These are phyloP conservation scores for Aplodontia rufa DNA, from an alignment of 2,113 vertebrate genomes.

Conservation along the genomic window DNA sequence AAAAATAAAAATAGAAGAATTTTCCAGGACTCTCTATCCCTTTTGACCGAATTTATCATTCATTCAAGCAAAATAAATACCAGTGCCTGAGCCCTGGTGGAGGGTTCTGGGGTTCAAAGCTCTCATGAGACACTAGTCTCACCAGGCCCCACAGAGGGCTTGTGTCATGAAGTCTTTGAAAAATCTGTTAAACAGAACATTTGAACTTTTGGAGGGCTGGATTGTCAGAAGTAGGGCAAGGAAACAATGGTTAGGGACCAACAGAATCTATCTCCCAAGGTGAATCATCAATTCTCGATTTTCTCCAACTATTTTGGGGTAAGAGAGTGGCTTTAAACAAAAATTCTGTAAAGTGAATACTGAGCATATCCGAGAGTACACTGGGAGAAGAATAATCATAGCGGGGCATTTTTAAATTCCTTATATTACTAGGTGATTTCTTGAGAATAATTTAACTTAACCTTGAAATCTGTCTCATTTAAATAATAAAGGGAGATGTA, in stretches of 20 bases:
- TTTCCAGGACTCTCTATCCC: too few species aligned
- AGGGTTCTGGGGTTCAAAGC: too few species aligned
- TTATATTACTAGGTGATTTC: background rate
- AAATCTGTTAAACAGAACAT: background rate
- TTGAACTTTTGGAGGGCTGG: accelerated
- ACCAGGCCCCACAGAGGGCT: accelerated
- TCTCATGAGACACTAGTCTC: accelerated
- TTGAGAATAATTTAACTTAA: background rate
- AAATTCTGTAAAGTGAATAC: background rate
- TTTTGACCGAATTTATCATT: background rate
- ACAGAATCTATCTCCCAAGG: accelerated
- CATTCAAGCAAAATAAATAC: background rate
- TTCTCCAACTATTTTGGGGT: background rate
- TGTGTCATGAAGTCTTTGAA: accelerated
- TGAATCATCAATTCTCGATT: accelerated
- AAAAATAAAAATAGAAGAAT: background rate
- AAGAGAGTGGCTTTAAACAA: background rate
- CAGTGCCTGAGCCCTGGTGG: background rate
- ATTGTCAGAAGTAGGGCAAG: accelerated
- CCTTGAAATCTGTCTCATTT: background rate
- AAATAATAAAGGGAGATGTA: background rate
- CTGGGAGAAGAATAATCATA: too few species aligned
- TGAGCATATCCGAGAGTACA: accelerated
- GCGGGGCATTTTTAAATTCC: background rate
- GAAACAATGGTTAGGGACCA: accelerated